phyloP scores from a whole-genome alignment of 2,113 vertebrate genomes.

The Perca flavescens region DNA sequence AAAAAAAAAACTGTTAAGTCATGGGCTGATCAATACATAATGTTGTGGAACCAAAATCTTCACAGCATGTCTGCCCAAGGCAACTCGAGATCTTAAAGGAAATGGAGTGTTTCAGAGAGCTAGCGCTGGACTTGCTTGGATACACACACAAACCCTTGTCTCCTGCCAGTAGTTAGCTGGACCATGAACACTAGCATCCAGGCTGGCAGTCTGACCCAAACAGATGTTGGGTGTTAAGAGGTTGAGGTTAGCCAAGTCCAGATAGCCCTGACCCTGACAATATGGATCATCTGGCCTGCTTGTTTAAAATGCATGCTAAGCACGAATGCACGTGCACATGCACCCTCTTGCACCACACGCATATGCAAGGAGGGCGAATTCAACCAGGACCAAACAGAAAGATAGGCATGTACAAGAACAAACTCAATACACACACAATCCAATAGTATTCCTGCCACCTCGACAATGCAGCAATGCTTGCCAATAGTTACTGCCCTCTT shows the following conservation, averaged over 20 bases:
- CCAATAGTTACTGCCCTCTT: constrained; percentile 40
- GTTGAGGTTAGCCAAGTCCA: constrained; percentile 58
- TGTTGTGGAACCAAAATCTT: constrained; percentile 52
- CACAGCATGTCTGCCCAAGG: constrained; percentile 43
- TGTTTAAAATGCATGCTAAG: constrained; percentile 52
- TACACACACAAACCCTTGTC: constrained; percentile 37
- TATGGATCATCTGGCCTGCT: constrained; percentile 47
- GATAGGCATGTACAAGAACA: background rate
- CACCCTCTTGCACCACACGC: background rate
- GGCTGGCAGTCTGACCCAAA: constrained; percentile 44
- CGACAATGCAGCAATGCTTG: constrained; percentile 8
- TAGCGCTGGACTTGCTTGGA: constrained; percentile 31
- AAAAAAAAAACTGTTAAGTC: constrained; percentile 42
- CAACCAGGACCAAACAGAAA: constrained; percentile 12
- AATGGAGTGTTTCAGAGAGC: constrained; percentile 46
- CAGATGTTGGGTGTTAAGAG: constrained; percentile 66
- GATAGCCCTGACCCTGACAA: constrained; percentile 47
- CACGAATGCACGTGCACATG: background rate
- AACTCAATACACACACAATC: background rate
- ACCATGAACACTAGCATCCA: constrained; percentile 55
- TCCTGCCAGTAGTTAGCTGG: constrained; percentile 57
- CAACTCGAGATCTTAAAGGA: constrained; percentile 42
- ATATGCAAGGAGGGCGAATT: background rate
- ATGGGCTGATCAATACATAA: constrained; percentile 42
- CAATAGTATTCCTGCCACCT: background rate